phyloP scores from a whole-genome alignment of 2,888 invertebrate species.

The Leptopilina myrica region DNA sequence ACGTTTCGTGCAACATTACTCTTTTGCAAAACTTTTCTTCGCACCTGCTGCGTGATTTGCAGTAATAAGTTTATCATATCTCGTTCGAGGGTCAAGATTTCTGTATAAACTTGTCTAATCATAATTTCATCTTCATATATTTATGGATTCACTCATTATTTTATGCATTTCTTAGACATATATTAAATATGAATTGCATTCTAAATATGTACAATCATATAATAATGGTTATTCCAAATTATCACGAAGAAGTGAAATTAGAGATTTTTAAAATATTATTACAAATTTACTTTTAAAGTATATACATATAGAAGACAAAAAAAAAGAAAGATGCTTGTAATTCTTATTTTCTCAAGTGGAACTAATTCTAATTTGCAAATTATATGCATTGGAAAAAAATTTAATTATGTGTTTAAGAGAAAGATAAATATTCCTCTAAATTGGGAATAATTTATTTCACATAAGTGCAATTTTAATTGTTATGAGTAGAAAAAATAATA shows the following conservation, averaged over 20 bases:
- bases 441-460: too few species aligned
- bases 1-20: conserved; percentile 8
- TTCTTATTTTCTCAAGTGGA: not conserved
- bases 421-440: not conserved
- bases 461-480: too few species aligned
- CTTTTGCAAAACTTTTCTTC: conserved; percentile 1
- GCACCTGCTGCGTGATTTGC: conserved; percentile 22
- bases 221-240: conserved; percentile 2
- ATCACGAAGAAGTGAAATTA: not conserved
- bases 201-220: not conserved
- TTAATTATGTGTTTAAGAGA: not conserved
- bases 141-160: conserved; percentile 1
- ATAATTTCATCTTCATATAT: conserved; percentile 3
- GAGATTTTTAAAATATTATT: conserved; percentile 2
- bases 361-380: conserved; percentile 16
- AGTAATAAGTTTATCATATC: conserved; percentile 35
- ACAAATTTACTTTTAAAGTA: not conserved
- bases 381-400: not conserved
- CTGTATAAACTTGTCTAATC: not conserved
- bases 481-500: too few species aligned
- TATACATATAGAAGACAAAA: too few species aligned
- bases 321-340: not conserved
- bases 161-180: not conserved
- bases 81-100: conserved; percentile 24
- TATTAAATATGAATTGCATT: conserved; percentile 5